Evolutionary conservation across 2,113 vertebrate species (phyloP), one percentile per base, ranked within the genome.

Genomic region (Petroica traversi): DNA sequence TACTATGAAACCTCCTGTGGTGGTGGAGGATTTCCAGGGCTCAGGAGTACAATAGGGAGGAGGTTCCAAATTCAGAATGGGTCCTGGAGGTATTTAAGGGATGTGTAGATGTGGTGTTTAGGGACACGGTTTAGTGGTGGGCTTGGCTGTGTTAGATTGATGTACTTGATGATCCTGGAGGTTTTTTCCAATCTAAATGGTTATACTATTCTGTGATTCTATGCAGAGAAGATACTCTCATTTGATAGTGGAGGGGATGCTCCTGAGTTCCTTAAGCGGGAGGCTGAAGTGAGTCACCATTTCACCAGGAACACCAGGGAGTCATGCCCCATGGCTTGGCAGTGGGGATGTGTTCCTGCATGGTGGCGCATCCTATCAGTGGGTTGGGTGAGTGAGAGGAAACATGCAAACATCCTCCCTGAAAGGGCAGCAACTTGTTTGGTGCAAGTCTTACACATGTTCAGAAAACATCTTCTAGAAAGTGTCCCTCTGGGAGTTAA

Each of bases 271-370:
- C 51, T 88, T 86, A 92, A 59, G 26, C n/a, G 62, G 49, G 46
- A 93, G 75, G 41, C 46, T 94, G 67, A 63, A 74, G 55, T 86
- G 94, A 94, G 63, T 94, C 94, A 93, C 34, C 34, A 38, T 49
- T 57, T 83, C 54, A 52, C 45, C 3, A 83, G 82, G 34, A 93
- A 22, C 84, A 73, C 72, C 85, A 64, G 63, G 55, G 54, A 93
- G 11, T 84, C 85, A 74, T 90, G 88, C 88, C 85, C 79, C 76
- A 25, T 69, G 63, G 51, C 63, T 94, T 88, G 91, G 69, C 92
- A 93, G 69, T 5, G 17, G 61, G 81, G 49, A 85, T 82, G 19
- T 89, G 66, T 24, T 94, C 38, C 63, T 3, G 2, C 4, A 0
- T 26, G 63, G 75, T 76, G 75, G 71, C 85, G 90, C 62, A 93